Evolutionary conservation across 1,140 invertebrate genomes (phyloP), one percentile per base, ranked within the genome.

Genomic region (Nebria ingens): DNA sequence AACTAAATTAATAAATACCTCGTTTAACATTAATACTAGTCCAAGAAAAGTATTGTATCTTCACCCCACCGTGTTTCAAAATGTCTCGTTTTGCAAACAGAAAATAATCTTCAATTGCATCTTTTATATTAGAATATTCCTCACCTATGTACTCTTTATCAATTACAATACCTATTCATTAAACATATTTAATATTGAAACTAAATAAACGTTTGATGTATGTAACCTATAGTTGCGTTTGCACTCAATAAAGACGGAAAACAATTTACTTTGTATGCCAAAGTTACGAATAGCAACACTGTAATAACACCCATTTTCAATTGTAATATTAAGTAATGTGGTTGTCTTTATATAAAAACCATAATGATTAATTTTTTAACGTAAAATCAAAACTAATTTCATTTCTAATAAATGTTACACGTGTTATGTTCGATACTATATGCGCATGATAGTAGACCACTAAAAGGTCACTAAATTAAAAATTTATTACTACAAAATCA

Each of bases 171-270:
- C 80, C 82, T 83, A 54, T 2, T 19, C 13, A 50, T 6, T 45
- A 11, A 45, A 45, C 25, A 29, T 6, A 29, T 29, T 12, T 11
- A 45, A 17, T 45, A 45, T 45, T 45, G 3, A 45, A 13, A 45
- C 17, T 45, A 17, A 45, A 17, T 45, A 45, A 17, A 45, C 40
- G 23, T 25, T 50, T 17, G 3, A 25, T 11, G 55, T 1, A 42
- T 57, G 70, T 66, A 73, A 86, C 84, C 83, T 64, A 86, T 74
- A 9, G 83, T 80, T 3, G 81, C 83, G 70, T 87, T 87, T 4
- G 80, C 73, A 19, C 78, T 79, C 0, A 85, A 74, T 54, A 86
- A 70, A 0, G 84, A 85, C 2, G 83, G 83, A 70, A 84, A 84
- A 60, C 82, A 80, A 63, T 83, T n/a, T n/a, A n/a, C n/a, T n/a